Base-by-base conservation (phyloP, 2,113 vertebrate genomes). In the Nannospalax galili region DNA sequence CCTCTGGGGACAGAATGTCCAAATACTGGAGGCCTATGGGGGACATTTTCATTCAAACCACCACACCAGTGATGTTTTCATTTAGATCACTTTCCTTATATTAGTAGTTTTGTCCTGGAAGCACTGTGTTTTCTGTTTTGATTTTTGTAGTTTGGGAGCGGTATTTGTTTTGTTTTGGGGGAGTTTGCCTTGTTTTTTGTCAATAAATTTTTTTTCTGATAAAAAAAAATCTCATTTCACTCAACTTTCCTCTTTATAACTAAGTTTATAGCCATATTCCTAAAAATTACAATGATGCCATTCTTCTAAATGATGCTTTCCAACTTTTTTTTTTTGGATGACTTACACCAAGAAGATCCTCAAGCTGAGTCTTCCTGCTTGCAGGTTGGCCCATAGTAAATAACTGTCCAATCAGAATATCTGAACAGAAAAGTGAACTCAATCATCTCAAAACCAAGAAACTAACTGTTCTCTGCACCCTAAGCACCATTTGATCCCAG, bases 291-390 rank as follows among this genome's bases (percentile, higher is more conserved):
- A 86, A 10, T 16, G 30, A 69, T n/a, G 30, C 16, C 67, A 15
- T 48, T 69, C 24, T 37, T 37, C 62, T 32, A 35, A 84, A n/a
- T 30, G 14, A 70, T 17, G 3, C 37, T 92, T 15, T 75, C 99
- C 98, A 40, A 99, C 98, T 94, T 99, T 99, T 97, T 99, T 98
- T 94, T 99, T 99, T 97, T 99, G 98, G 98, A 99, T 99, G 30
- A 99, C 98, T 94, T 99, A 98, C 96, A 99, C 99, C 85, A 99
- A 98, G 56, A 99, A 98, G 96, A 99, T 98, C 99, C 99, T 99
- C 8, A 98, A 99, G 97, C 99, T 99, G 15, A 99, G 97, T 97
- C 99, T 98, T 62, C 96, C 99, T 37, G 99, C 98, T 84, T 99
- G 98, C 84, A 99, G 98, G 90, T 99, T 99, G 93, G 98, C 98